Evolutionary conservation across 2,888 invertebrate genomes (phyloP).

Genomic region (Plusia festucae): DNA sequence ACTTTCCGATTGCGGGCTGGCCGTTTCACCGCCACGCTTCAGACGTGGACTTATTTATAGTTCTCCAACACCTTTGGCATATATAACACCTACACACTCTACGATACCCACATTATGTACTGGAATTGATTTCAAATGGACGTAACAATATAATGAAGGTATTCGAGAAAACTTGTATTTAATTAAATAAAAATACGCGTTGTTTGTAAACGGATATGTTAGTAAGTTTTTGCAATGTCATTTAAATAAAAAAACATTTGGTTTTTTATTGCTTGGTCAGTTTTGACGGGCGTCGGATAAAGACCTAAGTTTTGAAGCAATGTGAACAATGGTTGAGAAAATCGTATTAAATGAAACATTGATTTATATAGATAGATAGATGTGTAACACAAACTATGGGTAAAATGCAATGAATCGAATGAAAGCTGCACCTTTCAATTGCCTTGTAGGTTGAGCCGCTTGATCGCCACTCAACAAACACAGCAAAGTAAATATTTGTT

Average conservation of each 20-base stretch:
- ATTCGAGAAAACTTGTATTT: not conserved
- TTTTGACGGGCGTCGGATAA: too few species aligned
- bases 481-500: not conserved
- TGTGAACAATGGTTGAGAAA: too few species aligned
- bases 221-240: too few species aligned
- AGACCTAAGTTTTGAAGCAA: too few species aligned
- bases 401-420: not conserved
- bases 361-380: too few species aligned
- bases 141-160: not conserved
- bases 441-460: slow-evolving; percentile 2
- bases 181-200: too few species aligned
- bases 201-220: too few species aligned
- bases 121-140: not conserved
- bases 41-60: slow-evolving; percentile 57
- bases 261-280: too few species aligned
- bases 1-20: slow-evolving; percentile 69
- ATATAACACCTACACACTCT: not conserved
- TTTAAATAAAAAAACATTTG: too few species aligned
- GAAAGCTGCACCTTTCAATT: not conserved
- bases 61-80: slow-evolving; percentile 43
- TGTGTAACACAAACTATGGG: not conserved
- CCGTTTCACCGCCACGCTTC: slow-evolving; percentile 60
- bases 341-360: too few species aligned
- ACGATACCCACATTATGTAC: not conserved
- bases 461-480: slow-evolving; percentile 4